Conservation (phyloP, 2,888 invertebrate genomes). For the Cenopis cana region DNA sequence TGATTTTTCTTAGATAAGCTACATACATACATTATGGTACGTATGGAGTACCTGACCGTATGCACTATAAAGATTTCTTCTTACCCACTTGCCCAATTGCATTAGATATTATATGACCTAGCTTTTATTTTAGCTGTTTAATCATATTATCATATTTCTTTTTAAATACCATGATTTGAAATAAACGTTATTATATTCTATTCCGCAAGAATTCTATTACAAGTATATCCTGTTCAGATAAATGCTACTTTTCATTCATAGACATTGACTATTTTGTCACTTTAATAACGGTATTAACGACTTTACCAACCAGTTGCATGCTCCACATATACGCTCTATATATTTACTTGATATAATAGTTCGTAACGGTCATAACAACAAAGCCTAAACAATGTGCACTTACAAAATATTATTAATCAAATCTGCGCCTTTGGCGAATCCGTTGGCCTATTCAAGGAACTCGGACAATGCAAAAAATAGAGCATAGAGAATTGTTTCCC, state of each 20-base stretch:
- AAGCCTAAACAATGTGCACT: slow-evolving; percentile 57
- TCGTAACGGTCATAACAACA: slow-evolving; percentile 71
- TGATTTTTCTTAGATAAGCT: no score
- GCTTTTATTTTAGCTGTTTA: no score
- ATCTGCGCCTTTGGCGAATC: slow-evolving; percentile 77
- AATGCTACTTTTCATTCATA: not conserved
- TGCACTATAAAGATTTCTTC: no score
- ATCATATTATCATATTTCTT: no score
- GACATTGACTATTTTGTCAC: not conserved
- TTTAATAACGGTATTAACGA: slow-evolving; percentile 36
- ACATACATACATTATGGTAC: no score
- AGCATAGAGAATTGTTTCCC: slow-evolving; percentile 80
- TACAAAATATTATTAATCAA: slow-evolving; percentile 75
- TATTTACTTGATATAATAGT: slow-evolving; percentile 51
- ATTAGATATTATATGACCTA: no score
- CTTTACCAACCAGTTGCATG: slow-evolving; percentile 44
- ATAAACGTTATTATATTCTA: no score
- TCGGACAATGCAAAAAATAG: slow-evolving; percentile 84
- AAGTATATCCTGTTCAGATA: not conserved
- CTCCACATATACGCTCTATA: slow-evolving; percentile 40
- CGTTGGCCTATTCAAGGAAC: slow-evolving; percentile 62
- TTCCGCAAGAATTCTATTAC: no score
- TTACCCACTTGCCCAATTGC: no score
- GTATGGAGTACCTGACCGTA: no score
- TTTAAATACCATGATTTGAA: no score